phyloP scores from a whole-genome alignment of 2,888 invertebrate species.

The Panzeria rudis region DNA sequence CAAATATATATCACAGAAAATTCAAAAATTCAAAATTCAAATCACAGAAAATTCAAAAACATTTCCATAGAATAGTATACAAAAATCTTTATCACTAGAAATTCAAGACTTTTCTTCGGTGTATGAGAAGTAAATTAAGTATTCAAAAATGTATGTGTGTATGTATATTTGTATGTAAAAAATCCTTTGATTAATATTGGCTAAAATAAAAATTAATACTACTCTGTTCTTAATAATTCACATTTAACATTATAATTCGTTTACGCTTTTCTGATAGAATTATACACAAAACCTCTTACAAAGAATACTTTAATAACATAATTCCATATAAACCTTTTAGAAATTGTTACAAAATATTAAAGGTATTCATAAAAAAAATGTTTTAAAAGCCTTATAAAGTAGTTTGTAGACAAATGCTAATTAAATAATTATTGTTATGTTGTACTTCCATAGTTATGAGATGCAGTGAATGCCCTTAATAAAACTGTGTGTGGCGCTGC shows the following conservation, averaged over 20 bases:
- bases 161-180: too few relatives aligned
- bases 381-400: background rate
- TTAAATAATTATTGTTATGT: background rate
- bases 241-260: constrained; percentile 23
- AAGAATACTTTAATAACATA: constrained; percentile 18
- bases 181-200: constrained; percentile 38
- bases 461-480: constrained; percentile 11
- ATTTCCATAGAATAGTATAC: too few relatives aligned
- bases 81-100: too few relatives aligned
- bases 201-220: constrained; percentile 66
- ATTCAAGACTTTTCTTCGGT: too few relatives aligned
- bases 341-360: constrained; percentile 1
- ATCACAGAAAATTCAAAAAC: too few relatives aligned
- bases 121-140: too few relatives aligned
- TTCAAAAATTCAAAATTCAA: too few relatives aligned
- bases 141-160: too few relatives aligned
- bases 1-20: too few relatives aligned
- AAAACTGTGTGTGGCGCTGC: constrained; percentile 56
- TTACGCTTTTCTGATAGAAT: constrained; percentile 68
- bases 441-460: background rate
- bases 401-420: background rate
- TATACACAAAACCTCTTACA: constrained; percentile 35
- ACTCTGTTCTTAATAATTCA: constrained; percentile 3
- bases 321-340: constrained; percentile 48
- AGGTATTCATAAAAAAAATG: background rate